Evolutionary conservation across 2,113 vertebrate genomes (phyloP).

Genomic region (Menura novaehollandiae): DNA sequence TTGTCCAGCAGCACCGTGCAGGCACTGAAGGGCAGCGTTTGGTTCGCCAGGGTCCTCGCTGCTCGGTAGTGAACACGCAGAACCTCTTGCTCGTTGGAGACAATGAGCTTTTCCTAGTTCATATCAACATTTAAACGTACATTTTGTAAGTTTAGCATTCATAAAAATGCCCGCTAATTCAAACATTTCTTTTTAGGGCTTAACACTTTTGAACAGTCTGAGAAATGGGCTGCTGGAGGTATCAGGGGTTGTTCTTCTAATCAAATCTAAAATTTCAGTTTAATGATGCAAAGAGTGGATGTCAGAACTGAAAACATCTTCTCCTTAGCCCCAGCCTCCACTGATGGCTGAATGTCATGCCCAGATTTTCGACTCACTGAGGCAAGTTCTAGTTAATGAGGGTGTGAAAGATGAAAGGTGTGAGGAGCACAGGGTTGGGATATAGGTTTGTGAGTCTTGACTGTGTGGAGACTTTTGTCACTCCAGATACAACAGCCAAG

Average conservation of each 20-base stretch:
- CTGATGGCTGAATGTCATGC: background rate
- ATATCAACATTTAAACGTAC: background rate
- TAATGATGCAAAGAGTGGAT: background rate
- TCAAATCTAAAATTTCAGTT: background rate
- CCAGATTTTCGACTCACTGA: background rate
- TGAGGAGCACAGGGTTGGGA: background rate
- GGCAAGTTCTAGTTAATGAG: background rate
- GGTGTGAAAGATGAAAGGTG: background rate
- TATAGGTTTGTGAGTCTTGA: background rate
- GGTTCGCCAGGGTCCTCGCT: constrained; percentile 94
- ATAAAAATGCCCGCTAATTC: background rate
- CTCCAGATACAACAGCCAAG: background rate
- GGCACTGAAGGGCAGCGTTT: constrained; percentile 95
- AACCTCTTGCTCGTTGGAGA: constrained; percentile 98
- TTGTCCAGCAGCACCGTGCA: constrained; percentile 95
- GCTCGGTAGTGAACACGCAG: constrained; percentile 95
- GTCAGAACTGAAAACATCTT: background rate
- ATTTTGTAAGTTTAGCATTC: background rate
- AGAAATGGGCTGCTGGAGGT: background rate
- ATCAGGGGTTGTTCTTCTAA: background rate
- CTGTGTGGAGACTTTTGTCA: background rate
- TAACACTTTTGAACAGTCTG: background rate
- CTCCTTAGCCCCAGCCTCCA: background rate
- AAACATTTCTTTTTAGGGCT: background rate
- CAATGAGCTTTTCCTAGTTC: constrained; percentile 93